Evolutionary conservation across 2,888 invertebrate genomes (phyloP), one percentile per base, ranked within the genome.

Genomic region (Cataglyphis albicans): DNA sequence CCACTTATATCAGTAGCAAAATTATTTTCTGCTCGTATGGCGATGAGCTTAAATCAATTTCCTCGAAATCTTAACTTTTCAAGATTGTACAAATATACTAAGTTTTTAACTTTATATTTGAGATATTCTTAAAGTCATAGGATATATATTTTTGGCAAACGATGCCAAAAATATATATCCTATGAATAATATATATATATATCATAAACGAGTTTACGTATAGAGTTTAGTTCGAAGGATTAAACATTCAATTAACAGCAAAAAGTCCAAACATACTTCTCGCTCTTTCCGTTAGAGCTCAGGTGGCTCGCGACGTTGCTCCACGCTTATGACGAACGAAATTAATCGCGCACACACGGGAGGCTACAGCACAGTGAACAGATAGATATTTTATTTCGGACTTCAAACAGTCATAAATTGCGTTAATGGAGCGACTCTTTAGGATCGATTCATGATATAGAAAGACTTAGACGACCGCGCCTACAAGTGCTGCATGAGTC

Each of bases 401-500:
- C 84, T 83, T 84, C 74, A 85, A 82, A 84, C 81, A 84, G 70
- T 73, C 86, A 90, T 93, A 92, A 92, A 93, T 93, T 92, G 87
- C 82, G 86, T 90, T 93, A 92, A 93, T 92, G 91, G 92, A 88
- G 90, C 90, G 91, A 93, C 92, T 92, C 92, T 92, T 92, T 89
- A 90, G 90, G 90, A 84, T 87, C 74, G 86, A 82, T 83, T 88
- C 85, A 82, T 80, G 82, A 82, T 80, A 72, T 63, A 83, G 89
- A 73, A 73, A 80, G 73, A 74, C 55, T 48, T 68, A 72, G 64
- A 48, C 72, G 72, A 44, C 75, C 72, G 84, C 83, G 83, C 75
- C 82, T 80, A 76, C 83, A 82, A 68, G 75, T 44, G 68, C 64
- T 59, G 83, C 81, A 86, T 73, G 55, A 74, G 81, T 48, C 4